These are phyloP conservation scores for Caranx melampygus DNA, from an alignment of 2,113 vertebrate genomes.

Conservation along the genomic window DNA sequence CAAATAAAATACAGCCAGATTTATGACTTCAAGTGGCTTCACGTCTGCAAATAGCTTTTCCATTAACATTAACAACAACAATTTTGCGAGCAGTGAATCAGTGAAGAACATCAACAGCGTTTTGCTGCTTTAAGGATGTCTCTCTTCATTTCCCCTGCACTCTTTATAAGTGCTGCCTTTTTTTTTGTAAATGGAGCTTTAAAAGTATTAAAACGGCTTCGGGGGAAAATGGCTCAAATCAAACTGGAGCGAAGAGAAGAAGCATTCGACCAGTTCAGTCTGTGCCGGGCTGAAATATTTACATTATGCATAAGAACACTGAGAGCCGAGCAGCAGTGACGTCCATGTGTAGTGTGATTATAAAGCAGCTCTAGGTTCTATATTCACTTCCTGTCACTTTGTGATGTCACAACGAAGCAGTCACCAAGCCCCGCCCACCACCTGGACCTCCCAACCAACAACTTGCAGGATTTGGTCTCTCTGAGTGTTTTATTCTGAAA, in stretches of 20 bases:
- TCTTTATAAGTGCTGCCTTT: constrained; percentile 1
- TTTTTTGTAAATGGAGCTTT: not conserved
- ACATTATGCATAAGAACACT: not conserved
- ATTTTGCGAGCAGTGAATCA: constrained; percentile 48
- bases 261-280: not conserved
- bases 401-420: too few species aligned
- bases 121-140: constrained; percentile 7
- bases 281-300: not conserved
- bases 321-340: not conserved
- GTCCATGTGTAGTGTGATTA: too few species aligned
- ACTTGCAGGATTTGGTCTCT: too few species aligned
- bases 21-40: constrained; percentile 47
- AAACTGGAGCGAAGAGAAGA: not conserved
- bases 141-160: constrained; percentile 16
- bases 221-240: constrained; percentile 1
- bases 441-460: too few species aligned
- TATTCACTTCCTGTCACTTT: too few species aligned
- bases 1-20: constrained; percentile 37
- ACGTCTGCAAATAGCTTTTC: constrained; percentile 63
- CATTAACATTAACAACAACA: constrained; percentile 56
- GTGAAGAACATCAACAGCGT: not conserved
- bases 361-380: too few species aligned
- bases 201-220: constrained; percentile 27
- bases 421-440: too few species aligned
- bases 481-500: too few species aligned